These are phyloP conservation scores for Micrasema longulum DNA, from an alignment of 1,140 invertebrate species.

Conservation along the genomic window DNA sequence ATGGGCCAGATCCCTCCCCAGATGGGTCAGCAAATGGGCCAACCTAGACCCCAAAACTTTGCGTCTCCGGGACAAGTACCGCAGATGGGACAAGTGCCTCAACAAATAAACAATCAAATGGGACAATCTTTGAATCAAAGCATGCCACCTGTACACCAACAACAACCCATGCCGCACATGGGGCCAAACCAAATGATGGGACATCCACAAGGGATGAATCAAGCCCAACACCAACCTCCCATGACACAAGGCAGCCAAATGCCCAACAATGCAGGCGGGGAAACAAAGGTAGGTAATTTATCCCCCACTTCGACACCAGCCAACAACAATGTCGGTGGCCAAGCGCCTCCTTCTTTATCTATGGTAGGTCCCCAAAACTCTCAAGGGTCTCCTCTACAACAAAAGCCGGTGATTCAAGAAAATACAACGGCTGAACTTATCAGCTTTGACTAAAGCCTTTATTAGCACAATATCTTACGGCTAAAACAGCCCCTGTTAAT, in stretches of 20 bases:
- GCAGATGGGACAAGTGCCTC: constrained; percentile 50
- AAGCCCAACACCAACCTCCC: constrained; percentile 16
- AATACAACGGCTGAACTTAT: constrained; percentile 77
- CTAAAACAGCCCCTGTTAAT: too few species aligned
- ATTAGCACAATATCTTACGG: too few species aligned
- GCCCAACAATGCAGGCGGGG: constrained; percentile 6
- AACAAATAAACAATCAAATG: constrained; percentile 52
- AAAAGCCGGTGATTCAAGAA: constrained; percentile 60
- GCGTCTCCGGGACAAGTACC: constrained; percentile 52
- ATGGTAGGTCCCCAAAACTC: constrained; percentile 35
- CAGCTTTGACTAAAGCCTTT: constrained; percentile 73
- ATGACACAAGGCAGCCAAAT: constrained; percentile 3
- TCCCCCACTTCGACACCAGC: constrained; percentile 23
- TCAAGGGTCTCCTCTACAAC: constrained; percentile 62
- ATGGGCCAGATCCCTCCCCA: constrained; percentile 59
- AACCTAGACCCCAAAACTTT: constrained; percentile 58
- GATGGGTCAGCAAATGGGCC: constrained; percentile 58
- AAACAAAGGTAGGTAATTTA: constrained; percentile 30
- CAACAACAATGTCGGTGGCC: background rate
- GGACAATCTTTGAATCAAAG: constrained; percentile 51
- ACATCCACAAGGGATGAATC: constrained; percentile 47
- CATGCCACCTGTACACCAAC: constrained; percentile 41
- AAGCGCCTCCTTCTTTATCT: constrained; percentile 29
- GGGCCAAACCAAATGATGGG: constrained; percentile 55
- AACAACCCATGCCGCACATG: constrained; percentile 55